A percentile compares a stretch with the other conserved stretches of the same genome.
phyloP scores from a whole-genome alignment of 2,113 vertebrate genomes.

The Limnothrissa miodon region DNA sequence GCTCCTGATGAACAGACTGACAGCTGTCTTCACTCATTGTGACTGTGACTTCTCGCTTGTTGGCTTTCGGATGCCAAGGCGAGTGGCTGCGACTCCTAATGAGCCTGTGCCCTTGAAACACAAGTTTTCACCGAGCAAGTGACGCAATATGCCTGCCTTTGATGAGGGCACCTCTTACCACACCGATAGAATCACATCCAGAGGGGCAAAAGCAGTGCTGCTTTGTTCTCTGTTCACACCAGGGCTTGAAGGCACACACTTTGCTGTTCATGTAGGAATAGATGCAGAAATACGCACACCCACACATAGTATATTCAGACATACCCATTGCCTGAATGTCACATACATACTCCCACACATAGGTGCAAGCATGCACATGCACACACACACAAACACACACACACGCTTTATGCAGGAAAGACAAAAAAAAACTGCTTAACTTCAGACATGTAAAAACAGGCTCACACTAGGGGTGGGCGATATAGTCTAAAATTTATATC shows the following conservation, averaged over 20 bases:
- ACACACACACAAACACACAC: not conserved
- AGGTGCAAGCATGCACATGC: not conserved
- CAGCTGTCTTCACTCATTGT: conserved; percentile 14
- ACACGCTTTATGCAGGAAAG: not conserved
- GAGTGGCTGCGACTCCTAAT: conserved; percentile 38
- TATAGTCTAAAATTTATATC: no score
- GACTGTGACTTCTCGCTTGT: conserved; percentile 19
- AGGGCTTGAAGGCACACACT: not conserved
- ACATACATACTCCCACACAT: not conserved
- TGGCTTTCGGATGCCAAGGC: conserved; percentile 20
- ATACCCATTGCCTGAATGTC: not conserved
- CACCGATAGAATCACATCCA: conserved; percentile 25
- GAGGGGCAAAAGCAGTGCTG: not conserved
- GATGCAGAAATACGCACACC: not conserved
- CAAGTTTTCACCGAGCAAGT: conserved; percentile 34
- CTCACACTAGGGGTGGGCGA: no score
- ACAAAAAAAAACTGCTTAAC: not conserved
- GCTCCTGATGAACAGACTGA: conserved; percentile 17
- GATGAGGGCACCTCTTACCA: conserved; percentile 24
- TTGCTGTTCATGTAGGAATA: not conserved
- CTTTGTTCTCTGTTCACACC: not conserved
- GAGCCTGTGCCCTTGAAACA: conserved; percentile 41
- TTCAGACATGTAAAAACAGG: not conserved
- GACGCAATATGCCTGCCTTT: not conserved
- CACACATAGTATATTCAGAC: not conserved